These are phyloP conservation scores for Stomorhina lunata DNA, from an alignment of 2,888 invertebrate genomes.

Conservation along the genomic window DNA sequence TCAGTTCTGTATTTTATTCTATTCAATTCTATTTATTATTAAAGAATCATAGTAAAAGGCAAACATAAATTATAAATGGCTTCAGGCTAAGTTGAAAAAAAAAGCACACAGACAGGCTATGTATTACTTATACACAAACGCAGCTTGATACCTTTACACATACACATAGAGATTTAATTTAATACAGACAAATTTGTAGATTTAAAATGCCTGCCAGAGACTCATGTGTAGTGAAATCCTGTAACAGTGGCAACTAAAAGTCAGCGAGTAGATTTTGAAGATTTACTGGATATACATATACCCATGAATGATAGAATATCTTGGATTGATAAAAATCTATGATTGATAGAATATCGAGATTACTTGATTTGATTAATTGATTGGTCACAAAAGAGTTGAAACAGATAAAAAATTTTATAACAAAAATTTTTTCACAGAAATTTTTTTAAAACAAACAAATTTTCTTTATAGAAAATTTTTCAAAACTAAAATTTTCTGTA, in stretches of 20 bases:
- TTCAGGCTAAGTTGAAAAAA: conserved; percentile 39
- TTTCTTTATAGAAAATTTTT: no score
- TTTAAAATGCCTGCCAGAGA: conserved; percentile 3
- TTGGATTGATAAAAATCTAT: no score
- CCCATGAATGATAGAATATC: no score
- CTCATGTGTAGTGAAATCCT: not conserved
- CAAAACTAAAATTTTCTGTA: no score
- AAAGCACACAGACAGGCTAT: not conserved
- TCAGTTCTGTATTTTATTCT: not conserved
- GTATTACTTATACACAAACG: not conserved
- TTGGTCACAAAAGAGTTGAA: no score
- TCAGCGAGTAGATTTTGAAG: no score
- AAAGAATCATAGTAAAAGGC: conserved; percentile 52
- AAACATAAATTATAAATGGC: conserved; percentile 59
- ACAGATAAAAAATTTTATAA: no score
- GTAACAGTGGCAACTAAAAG: conserved; percentile 6
- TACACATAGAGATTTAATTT: conserved; percentile 15
- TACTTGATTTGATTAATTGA: no score
- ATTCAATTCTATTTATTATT: conserved; percentile 53
- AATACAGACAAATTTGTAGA: conserved; percentile 37
- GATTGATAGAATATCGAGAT: no score
- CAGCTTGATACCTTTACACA: conserved; percentile 6
- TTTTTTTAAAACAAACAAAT: no score
- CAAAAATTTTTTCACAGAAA: no score
- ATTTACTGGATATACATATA: no score